A percentile compares a stretch with the other conserved stretches of the same genome.
These are phyloP conservation scores for Parazoanthus darwini DNA, from an alignment of 92 coral and sea anemone species.

Conservation along the genomic window DNA sequence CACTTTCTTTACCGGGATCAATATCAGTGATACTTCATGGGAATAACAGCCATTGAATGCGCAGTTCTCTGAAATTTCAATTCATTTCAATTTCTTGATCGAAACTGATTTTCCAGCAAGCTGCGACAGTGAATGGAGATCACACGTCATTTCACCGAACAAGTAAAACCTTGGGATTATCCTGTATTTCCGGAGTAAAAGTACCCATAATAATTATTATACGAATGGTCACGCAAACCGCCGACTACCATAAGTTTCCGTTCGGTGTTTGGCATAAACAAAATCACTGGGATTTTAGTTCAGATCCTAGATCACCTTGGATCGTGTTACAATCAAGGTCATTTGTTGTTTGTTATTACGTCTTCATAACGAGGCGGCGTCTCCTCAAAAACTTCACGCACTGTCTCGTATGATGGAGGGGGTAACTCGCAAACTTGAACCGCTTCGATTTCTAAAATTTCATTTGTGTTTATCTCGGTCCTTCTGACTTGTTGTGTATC, in stretches of 20 bases:
- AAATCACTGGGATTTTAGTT: background rate
- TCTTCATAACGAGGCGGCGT: constrained; percentile 36
- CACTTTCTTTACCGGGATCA: background rate
- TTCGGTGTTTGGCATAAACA: background rate
- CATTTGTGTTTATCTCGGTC: constrained; percentile 1
- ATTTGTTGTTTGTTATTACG: constrained; percentile 14
- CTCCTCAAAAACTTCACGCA: constrained; percentile 16
- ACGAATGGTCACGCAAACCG: background rate
- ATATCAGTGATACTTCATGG: background rate
- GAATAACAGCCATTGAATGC: background rate
- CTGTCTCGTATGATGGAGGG: constrained; percentile 19
- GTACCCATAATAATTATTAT: background rate
- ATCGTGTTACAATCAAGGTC: background rate
- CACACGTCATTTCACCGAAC: background rate
- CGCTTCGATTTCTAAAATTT: constrained; percentile 20
- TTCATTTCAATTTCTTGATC: background rate
- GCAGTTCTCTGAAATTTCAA: background rate
- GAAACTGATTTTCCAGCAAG: background rate
- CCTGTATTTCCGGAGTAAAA: background rate
- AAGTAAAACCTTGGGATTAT: background rate
- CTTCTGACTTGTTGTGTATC: constrained; percentile 36
- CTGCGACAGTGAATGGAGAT: background rate
- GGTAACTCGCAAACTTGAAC: constrained; percentile 26
- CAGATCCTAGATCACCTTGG: background rate
- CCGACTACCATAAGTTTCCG: background rate